Evolutionary conservation across 2,797 vertebrate species (phyloP), one percentile per base, ranked within the genome.

Genomic region (Lithobates pipiens): DNA sequence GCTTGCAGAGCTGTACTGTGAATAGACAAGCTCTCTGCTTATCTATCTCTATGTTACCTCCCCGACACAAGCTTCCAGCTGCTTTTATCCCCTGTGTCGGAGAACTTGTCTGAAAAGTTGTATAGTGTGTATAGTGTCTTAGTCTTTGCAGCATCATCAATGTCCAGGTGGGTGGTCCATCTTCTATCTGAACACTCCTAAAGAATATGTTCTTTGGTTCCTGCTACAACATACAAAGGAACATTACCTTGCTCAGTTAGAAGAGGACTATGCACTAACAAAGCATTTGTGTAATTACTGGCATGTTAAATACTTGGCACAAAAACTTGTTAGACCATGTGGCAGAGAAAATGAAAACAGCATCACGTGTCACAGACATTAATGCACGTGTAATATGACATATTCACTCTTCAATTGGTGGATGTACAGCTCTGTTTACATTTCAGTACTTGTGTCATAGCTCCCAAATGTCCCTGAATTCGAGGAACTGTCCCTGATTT

Each of bases 291-390:
- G 5, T 32, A 61, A 69, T 69, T 32, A 10, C 42, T 54, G 42
- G 46, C 69, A 67, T 74, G 80, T 73, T 23, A 82, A 75, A 25
- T 50, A 69, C 36, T 32, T 29, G 65, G 27, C 23, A 82, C 6
- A 2, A 36, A 73, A 81, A 27, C 68, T 32, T 81, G 79, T 32
- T 29, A 25, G 16, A 15, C 68, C 70, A 39, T 32, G 46, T 73
- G 79, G 46, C 79, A 81, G 32, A 7, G n/a, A 16, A 21, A 70
- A 80, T 80, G 6, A 70, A 34, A 67, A 70, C 67, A 54, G 65
- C 42, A 13, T 71, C 77, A 80, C 67, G 18, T 80, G 67, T n/a
- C 3, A 18, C 13, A 34, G 11, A 21, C 15, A 3, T 57, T 16
- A 50, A 21, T 32, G n/a, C 77, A 80, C 67, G 65, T 80, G 67